These are phyloP conservation scores for Anthopleura sola DNA, from an alignment of 64 coral and sea anemone genomes.

Conservation along the genomic window DNA sequence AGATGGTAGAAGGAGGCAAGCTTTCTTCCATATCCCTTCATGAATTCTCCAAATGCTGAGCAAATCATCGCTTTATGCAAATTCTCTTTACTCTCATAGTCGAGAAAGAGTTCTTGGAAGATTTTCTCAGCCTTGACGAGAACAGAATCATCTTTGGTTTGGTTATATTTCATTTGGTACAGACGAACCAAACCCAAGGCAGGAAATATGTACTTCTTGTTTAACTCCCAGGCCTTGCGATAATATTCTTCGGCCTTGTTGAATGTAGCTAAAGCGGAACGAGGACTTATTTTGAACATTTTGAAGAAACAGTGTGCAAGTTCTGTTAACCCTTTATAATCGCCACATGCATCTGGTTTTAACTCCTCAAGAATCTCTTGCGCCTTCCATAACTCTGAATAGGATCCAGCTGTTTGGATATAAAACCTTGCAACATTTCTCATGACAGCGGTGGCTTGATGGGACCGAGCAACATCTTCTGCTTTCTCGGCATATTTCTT, in stretches of 20 bases:
- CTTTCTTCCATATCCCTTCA: neutral
- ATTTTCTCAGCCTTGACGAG: neutral
- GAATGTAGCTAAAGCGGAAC: neutral
- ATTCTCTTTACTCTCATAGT: neutral
- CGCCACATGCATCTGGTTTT: neutral
- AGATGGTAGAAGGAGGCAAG: neutral
- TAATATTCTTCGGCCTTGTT: neutral
- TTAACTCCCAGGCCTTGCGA: neutral
- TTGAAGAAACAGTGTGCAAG: neutral
- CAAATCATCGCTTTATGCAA: neutral
- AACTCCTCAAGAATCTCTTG: neutral
- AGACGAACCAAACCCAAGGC: neutral
- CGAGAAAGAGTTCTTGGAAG: neutral
- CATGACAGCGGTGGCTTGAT: neutral
- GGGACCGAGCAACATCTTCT: neutral
- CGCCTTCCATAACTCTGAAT: neutral
- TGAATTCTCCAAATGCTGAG: neutral
- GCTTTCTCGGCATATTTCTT: neutral
- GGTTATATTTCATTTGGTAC: neutral
- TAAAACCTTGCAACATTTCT: constrained; percentile 1
- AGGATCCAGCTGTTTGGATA: neutral
- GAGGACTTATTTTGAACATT: neutral
- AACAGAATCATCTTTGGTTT: neutral
- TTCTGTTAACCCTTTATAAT: neutral
- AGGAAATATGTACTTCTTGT: neutral